Base-by-base conservation (phyloP, 2,888 invertebrate species). In the Brachylomia viminalis region DNA sequence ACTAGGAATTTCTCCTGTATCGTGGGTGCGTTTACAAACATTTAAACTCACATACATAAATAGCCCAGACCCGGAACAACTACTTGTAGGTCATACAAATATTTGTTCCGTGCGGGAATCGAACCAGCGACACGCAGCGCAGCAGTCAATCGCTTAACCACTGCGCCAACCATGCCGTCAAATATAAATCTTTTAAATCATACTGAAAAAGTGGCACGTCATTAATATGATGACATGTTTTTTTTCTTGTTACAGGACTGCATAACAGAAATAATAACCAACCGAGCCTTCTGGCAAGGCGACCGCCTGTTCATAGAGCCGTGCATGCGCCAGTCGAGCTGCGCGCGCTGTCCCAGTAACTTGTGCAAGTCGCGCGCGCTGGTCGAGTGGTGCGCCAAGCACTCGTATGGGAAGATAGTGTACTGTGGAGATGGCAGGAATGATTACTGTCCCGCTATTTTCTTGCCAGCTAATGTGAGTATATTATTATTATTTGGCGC, bases 391-490 rank as follows among this genome's bases (percentile, higher is more conserved):
- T 88, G 92, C 75, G 75, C 88, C 0, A 64, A 77, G 20, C 85
- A 85, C 10, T n/a, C 75, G 23, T 90, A 76, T 72, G 23, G 68
- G 54, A 11, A 77, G 11, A 69, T 95, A 0, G 89, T 94, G 17
- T 96, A 96, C 82, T 84, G 89, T 0, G 96, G 96, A 0, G 96
- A 96, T 54, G 96, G 96, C 0, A 86, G 95, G 58, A 96, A 96
- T 69, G 96, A 96, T 75, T 96, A 85, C 89, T 96, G 96, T 65
- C 95, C 96, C 0, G 91, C 95, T 0, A 91, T 92, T 0, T 92
- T 87, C 5, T 72, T 96, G 45, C 93, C 94, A 0, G 79, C 87
- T 0, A 82, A 92, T 82, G 96, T 96, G n/a, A 93, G 94, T 76
- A 69, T 61, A 62, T 59, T 56, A 20, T 23, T 0, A 4, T 56